Conservation (phyloP, 2,888 invertebrate genomes). For the Tipula vernalis region DNA sequence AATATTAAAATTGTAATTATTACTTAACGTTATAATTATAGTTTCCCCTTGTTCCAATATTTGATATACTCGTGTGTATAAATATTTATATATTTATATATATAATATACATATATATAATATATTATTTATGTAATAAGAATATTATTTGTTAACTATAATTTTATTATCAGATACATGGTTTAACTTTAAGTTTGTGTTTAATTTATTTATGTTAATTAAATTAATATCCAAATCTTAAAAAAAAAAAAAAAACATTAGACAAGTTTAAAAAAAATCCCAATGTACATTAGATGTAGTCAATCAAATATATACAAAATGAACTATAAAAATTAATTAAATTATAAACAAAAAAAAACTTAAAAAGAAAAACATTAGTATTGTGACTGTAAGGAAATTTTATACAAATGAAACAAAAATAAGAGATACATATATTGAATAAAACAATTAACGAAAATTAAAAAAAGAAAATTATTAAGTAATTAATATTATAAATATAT, state of each 20-base stretch:
- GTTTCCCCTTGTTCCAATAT: neutral
- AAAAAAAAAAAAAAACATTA: neutral
- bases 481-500: neutral
- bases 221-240: neutral
- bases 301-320: slow-evolving; percentile 14
- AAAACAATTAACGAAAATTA: neutral
- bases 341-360: slow-evolving; percentile 6
- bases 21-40: neutral
- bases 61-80: neutral
- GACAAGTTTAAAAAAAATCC: slow-evolving; percentile 5
- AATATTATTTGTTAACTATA: neutral
- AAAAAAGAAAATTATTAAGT: neutral
- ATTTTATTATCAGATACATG: neutral
- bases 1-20: neutral
- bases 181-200: neutral
- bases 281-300: slow-evolving; percentile 11
- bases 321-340: neutral
- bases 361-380: neutral
- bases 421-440: neutral
- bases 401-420: slow-evolving; percentile 7
- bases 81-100: neutral
- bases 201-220: neutral
- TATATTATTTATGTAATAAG: neutral
- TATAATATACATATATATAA: neutral
- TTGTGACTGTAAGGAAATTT: slow-evolving; percentile 11